A percentile compares a stretch with the other conserved stretches of the same genome.
Conservation (phyloP, 2,797 vertebrate species). For the Catostomus latipinnis region DNA sequence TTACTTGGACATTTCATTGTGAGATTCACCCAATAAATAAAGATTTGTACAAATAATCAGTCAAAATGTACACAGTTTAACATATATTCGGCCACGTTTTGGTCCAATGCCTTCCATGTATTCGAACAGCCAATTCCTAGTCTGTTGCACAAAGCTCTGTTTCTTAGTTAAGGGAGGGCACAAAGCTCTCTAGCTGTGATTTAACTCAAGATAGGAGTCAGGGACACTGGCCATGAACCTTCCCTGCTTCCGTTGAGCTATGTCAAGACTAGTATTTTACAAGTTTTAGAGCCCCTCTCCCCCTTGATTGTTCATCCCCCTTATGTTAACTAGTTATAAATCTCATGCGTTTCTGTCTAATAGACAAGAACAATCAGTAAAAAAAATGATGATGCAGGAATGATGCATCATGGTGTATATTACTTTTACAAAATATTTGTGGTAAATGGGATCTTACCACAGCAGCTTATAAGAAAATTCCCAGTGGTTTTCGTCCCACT, state of each 20-base stretch:
- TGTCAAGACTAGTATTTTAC: not conserved
- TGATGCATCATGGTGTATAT: too few relatives aligned
- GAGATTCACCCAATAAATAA: not conserved
- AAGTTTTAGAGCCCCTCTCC: not conserved
- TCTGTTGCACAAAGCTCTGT: not conserved
- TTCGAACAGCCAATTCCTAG: conserved; percentile 3
- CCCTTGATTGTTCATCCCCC: not conserved
- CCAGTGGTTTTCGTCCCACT: conserved; percentile 45
- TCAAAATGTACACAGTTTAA: not conserved
- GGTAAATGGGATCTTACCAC: not conserved
- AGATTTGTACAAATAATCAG: not conserved
- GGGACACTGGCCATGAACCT: not conserved
- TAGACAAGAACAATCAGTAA: conserved; percentile 69
- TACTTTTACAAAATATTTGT: not conserved
- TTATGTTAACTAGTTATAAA: conserved; percentile 69
- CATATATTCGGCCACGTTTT: conserved; percentile 19
- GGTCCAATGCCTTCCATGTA: not conserved
- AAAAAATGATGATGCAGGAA: conserved; percentile 59
- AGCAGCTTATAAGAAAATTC: conserved; percentile 55
- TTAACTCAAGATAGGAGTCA: conserved; percentile 1
- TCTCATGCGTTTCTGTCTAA: conserved; percentile 71
- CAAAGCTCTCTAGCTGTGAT: conserved; percentile 29
- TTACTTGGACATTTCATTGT: not conserved
- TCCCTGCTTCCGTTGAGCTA: not conserved
- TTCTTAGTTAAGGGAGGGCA: not conserved